phyloP scores from a whole-genome alignment of 2,888 invertebrate genomes.

The Bhutanitis thaidina region DNA sequence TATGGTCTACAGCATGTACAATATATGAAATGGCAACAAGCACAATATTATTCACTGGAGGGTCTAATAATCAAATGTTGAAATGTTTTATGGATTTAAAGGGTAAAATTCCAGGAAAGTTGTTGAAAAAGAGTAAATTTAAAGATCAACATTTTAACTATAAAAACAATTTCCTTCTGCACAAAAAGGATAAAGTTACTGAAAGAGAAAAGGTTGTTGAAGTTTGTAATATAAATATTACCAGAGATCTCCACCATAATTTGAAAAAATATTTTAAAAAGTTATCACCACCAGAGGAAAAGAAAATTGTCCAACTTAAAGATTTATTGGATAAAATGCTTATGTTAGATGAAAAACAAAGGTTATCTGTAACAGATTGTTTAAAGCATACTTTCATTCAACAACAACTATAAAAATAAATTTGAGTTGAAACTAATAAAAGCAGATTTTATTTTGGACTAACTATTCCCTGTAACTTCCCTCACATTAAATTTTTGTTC shows the following conservation, averaged over 20 bases:
- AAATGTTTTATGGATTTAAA: constrained; percentile 99
- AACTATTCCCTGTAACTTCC: constrained; percentile 15
- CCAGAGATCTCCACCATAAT: constrained; percentile 93
- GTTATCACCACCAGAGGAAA: constrained; percentile 89
- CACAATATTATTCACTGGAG: constrained; percentile 97
- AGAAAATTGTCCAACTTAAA: constrained; percentile 93
- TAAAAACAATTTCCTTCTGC: constrained; percentile 96
- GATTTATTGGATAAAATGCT: constrained; percentile 95
- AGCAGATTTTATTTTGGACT: not conserved
- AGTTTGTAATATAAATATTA: constrained; percentile 89
- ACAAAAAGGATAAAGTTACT: constrained; percentile 98
- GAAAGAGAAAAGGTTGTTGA: constrained; percentile 97
- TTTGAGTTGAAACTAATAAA: constrained; percentile 26
- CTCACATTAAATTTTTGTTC: too few relatives aligned
- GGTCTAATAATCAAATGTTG: constrained; percentile 98
- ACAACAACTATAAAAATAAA: constrained; percentile 46
- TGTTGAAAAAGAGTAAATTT: constrained; percentile 95
- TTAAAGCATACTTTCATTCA: constrained; percentile 94
- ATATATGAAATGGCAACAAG: constrained; percentile 99
- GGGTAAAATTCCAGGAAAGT: constrained; percentile 97
- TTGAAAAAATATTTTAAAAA: constrained; percentile 89
- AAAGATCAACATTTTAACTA: constrained; percentile 98
- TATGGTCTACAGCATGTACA: constrained; percentile 99
- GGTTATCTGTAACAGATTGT: constrained; percentile 93
- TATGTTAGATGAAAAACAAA: constrained; percentile 92